Evolutionary conservation across 2,888 invertebrate species (phyloP).

Genomic region (Ypsolopha sequella): DNA sequence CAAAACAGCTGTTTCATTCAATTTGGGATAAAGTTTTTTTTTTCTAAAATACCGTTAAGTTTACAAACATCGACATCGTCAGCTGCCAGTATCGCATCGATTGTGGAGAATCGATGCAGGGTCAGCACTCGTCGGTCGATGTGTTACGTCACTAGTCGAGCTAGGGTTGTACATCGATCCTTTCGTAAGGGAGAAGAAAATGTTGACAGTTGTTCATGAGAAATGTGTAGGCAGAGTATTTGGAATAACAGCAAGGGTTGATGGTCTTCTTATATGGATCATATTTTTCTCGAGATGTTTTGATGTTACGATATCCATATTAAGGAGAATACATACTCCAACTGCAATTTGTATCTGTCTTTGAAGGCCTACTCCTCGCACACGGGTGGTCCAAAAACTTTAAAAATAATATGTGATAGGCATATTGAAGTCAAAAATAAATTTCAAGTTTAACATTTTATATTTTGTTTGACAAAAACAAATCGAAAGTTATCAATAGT

Average conservation of each 20-base stretch:
- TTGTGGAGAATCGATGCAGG: slow-evolving; percentile 22
- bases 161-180: neutral
- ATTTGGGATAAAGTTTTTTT: neutral
- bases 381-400: too few relatives aligned
- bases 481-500: too few relatives aligned
- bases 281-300: neutral
- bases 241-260: neutral
- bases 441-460: too few relatives aligned
- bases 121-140: slow-evolving; percentile 6
- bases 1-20: slow-evolving; percentile 16
- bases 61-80: slow-evolving; percentile 5
- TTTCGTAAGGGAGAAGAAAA: neutral
- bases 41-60: slow-evolving; percentile 2
- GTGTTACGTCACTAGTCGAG: slow-evolving; percentile 4
- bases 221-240: neutral
- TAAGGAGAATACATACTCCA: too few relatives aligned
- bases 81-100: slow-evolving; percentile 25
- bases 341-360: too few relatives aligned
- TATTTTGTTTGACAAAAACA: too few relatives aligned
- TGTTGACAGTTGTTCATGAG: too few relatives aligned
- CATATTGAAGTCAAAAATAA: too few relatives aligned
- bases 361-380: too few relatives aligned
- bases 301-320: too few relatives aligned
- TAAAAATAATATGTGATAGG: too few relatives aligned
- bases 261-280: neutral